A percentile compares a stretch with the other conserved stretches of the same genome.
These are phyloP conservation scores for Bradysia coprophila DNA, from an alignment of 1,140 invertebrate species.

Conservation along the genomic window DNA sequence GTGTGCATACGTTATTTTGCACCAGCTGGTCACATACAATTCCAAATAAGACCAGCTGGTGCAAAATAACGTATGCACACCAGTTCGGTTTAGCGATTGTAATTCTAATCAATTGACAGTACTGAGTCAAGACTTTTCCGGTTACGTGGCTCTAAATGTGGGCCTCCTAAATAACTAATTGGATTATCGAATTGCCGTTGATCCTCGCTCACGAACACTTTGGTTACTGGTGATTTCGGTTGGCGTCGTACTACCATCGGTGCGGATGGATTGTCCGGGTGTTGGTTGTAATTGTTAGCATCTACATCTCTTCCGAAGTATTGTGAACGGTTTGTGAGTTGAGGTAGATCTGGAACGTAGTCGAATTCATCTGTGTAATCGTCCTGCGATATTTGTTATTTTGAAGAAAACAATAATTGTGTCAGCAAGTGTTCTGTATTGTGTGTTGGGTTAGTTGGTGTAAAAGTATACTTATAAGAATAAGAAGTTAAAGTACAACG, in stretches of 20 bases:
- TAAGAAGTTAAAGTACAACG: no score
- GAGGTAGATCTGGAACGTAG: not conserved
- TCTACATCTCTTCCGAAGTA: no score
- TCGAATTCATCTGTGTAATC: not conserved
- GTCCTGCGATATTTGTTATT: not conserved
- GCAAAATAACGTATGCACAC: no score
- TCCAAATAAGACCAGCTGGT: no score
- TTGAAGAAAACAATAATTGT: no score
- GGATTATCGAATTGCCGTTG: conserved; percentile 44
- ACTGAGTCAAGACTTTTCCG: conserved; percentile 45
- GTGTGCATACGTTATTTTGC: no score
- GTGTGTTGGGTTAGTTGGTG: no score
- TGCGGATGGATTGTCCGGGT: not conserved
- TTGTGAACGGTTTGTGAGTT: not conserved
- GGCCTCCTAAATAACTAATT: conserved; percentile 49
- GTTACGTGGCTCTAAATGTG: conserved; percentile 30
- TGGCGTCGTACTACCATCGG: not conserved
- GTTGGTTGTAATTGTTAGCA: no score
- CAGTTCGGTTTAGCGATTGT: no score
- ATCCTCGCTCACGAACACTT: conserved; percentile 12
- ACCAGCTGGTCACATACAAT: no score
- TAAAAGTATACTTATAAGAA: no score
- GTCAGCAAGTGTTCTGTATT: no score
- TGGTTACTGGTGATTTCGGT: conserved; percentile 1
- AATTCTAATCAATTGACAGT: conserved; percentile 51